These are phyloP conservation scores for Hipposideros larvatus DNA, from an alignment of 2,797 vertebrate species.

Conservation along the genomic window DNA sequence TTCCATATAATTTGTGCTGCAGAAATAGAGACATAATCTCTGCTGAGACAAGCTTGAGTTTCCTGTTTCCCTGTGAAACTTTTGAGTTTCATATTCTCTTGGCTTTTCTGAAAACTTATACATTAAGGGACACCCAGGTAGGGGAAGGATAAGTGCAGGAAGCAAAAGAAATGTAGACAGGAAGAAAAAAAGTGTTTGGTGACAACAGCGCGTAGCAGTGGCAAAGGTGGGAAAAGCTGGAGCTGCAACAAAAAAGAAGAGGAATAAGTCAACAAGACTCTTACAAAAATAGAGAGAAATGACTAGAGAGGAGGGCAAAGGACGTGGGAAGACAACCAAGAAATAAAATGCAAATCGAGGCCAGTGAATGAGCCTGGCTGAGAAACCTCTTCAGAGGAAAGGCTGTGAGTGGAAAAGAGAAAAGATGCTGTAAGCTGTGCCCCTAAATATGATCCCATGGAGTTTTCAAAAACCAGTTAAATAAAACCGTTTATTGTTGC, in stretches of 20 bases:
- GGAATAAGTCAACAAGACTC: neutral
- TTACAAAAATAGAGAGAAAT: constrained; percentile 2
- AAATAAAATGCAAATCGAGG: neutral
- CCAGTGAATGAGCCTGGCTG: neutral
- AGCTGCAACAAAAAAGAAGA: neutral
- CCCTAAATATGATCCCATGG: neutral
- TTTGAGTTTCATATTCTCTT: constrained; percentile 20
- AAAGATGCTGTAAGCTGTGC: neutral
- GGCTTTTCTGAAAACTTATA: constrained; percentile 28
- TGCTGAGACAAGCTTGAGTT: neutral
- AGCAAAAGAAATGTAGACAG: neutral
- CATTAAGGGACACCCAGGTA: constrained; percentile 11
- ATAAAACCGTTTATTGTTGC: neutral
- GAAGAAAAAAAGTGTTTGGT: neutral
- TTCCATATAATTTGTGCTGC: neutral
- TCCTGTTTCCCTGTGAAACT: constrained; percentile 34
- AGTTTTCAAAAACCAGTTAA: constrained; percentile 2
- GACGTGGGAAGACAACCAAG: neutral
- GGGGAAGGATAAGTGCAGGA: constrained; percentile 29
- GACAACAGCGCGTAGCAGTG: neutral
- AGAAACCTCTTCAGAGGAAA: neutral
- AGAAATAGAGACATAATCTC: neutral
- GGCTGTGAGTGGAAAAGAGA: neutral
- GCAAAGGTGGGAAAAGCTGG: neutral
- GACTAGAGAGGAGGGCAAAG: neutral